Evolutionary conservation across 2,797 vertebrate genomes (phyloP).

Genomic region (Orientallactaga sibirica): DNA sequence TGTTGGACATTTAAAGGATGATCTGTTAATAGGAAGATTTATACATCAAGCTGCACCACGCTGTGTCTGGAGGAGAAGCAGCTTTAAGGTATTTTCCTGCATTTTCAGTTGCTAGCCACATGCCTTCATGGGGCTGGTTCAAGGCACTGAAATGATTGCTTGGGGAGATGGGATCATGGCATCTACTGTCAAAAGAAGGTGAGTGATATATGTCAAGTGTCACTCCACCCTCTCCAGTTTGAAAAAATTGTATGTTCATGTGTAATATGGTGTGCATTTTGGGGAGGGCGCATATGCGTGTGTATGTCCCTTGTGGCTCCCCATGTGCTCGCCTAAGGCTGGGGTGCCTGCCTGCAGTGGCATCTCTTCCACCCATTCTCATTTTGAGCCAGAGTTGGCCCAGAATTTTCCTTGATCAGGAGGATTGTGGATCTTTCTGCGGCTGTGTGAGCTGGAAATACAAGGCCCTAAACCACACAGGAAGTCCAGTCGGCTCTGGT

Average conservation of each 20-base stretch:
- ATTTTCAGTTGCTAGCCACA: slow-evolving; percentile 25
- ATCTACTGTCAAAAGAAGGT: background rate
- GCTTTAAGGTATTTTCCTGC: slow-evolving; percentile 17
- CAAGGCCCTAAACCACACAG: background rate
- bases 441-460: background rate
- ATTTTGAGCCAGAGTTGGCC: too few species aligned
- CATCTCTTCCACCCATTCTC: too few species aligned
- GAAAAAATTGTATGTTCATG: background rate
- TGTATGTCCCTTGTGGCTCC: too few species aligned
- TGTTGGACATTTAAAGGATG: slow-evolving; percentile 14
- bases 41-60: background rate
- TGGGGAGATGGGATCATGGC: background rate
- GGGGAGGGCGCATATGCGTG: too few species aligned
- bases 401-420: background rate
- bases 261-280: too few species aligned
- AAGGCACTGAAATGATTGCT: background rate
- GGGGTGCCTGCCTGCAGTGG: too few species aligned
- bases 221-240: background rate
- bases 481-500: background rate
- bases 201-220: background rate
- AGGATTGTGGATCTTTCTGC: background rate
- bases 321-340: too few species aligned
- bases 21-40: slow-evolving; percentile 56
- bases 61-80: background rate
- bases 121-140: background rate